phyloP scores from a whole-genome alignment of 2,797 vertebrate species.

The Cryptoprocta ferox region DNA sequence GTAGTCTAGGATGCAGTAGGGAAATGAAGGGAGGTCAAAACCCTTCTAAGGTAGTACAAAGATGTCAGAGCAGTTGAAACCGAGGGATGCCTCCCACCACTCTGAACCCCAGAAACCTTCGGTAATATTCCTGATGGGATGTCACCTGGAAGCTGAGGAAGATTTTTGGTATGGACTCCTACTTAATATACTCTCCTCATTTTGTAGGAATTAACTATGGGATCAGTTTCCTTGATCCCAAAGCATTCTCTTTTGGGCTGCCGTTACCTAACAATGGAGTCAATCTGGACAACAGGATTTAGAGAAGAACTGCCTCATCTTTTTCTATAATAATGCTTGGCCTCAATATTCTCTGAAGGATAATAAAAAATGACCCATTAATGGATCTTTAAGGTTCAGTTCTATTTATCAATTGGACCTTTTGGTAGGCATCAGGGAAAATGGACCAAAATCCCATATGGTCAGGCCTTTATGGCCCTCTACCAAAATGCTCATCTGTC shows the following conservation, averaged over 20 bases:
- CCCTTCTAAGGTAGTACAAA: background rate
- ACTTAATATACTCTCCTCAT: background rate
- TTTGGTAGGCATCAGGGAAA: background rate
- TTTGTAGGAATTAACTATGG: background rate
- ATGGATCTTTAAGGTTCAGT: background rate
- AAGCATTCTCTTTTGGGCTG: background rate
- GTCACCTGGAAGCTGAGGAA: background rate
- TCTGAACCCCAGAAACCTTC: background rate
- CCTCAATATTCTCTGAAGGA: background rate
- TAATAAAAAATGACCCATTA: background rate
- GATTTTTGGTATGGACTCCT: background rate
- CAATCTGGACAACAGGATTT: background rate
- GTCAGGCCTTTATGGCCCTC: background rate
- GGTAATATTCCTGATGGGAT: background rate
- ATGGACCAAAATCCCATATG: background rate
- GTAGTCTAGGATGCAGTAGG: background rate
- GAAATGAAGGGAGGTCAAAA: background rate
- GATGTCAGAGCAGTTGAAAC: background rate
- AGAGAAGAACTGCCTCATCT: background rate
- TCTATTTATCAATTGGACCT: background rate
- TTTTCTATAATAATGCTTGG: background rate
- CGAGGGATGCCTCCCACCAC: background rate
- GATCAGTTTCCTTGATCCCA: background rate
- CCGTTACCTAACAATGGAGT: background rate
- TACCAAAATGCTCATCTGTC: background rate